Evolutionary conservation across 1,140 invertebrate species (phyloP).

Genomic region (Prorops nasuta): DNA sequence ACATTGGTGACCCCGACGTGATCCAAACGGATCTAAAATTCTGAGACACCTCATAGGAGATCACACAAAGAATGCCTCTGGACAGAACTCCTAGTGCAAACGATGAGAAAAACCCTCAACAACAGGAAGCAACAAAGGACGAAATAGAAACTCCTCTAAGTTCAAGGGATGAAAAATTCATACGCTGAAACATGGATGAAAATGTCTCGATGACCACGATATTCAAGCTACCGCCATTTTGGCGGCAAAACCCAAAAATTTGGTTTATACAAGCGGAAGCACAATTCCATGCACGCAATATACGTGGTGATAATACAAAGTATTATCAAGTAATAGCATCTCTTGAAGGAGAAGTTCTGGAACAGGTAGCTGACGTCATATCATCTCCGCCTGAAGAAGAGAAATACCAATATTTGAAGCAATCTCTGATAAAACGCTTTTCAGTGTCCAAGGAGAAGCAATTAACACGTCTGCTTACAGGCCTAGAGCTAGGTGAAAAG

Average conservation of each 20-base stretch:
- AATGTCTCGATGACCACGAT: background rate
- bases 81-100: no score
- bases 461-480: conserved; percentile 25
- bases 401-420: conserved; percentile 14
- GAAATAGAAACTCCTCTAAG: no score
- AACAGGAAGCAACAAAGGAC: no score
- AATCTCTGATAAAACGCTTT: conserved; percentile 11
- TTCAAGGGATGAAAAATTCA: no score
- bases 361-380: conserved; percentile 12
- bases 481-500: no score
- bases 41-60: no score
- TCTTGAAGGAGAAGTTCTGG: no score
- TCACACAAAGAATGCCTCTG: no score
- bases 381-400: conserved; percentile 9
- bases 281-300: conserved; percentile 5
- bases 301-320: conserved; percentile 12
- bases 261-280: conserved; percentile 17
- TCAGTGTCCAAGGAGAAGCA: conserved; percentile 24
- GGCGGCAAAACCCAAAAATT: conserved; percentile 10
- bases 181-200: no score
- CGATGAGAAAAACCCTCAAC: no score
- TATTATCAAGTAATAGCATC: conserved; percentile 12
- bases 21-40: no score
- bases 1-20: no score
- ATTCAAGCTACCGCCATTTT: conserved; percentile 13